Evolutionary conservation across 2,113 vertebrate genomes (phyloP), one percentile per base, ranked within the genome.

Genomic region (Oreocharis arfaki): DNA sequence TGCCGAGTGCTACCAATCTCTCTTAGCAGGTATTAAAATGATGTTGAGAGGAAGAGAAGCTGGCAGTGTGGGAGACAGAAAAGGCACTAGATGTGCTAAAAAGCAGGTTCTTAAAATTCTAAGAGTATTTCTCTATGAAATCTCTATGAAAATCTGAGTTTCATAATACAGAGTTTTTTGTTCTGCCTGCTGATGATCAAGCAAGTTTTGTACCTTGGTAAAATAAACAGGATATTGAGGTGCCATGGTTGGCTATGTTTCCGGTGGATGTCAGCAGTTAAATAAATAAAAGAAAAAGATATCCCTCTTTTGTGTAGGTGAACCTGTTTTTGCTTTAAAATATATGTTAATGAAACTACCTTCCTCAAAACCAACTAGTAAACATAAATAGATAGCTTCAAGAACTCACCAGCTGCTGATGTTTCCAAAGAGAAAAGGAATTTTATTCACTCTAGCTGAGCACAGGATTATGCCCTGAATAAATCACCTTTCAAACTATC

Each of bases 151-250:
- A 88, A 35, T 11, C 9, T 65, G 7, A 44, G 3, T 56, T 91
- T 91, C 22, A 52, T 30, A 82, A 49, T 20, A 60, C n/a, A 46
- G 39, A 93, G 16, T 8, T 94, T 93, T 75, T 83, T 77, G 7
- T 95, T 96, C 68, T 95, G 70, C 75, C 91, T 93, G 84, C 33
- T 96, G 84, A 89, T 93, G 79, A 86, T 91, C 67, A 71, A 91
- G 27, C 46, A 82, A 71, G 59, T 61, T 88, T 95, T 92, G 23
- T 49, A 71, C 28, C 44, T 84, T 55, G 52, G 27, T 83, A 64
- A 57, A 81, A 87, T 65, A 88, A 96, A 76, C 67, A 95, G 90
- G 70, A 71, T 95, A 53, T 67, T 33, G 11, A 93, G 71, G 73
- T 93, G 79, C 33, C 0, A 1, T 35, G 3, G 7, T 17, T 61